Evolutionary conservation across 2,113 vertebrate genomes (phyloP), one percentile per base, ranked within the genome.

Genomic region (Damaliscus lunatus): DNA sequence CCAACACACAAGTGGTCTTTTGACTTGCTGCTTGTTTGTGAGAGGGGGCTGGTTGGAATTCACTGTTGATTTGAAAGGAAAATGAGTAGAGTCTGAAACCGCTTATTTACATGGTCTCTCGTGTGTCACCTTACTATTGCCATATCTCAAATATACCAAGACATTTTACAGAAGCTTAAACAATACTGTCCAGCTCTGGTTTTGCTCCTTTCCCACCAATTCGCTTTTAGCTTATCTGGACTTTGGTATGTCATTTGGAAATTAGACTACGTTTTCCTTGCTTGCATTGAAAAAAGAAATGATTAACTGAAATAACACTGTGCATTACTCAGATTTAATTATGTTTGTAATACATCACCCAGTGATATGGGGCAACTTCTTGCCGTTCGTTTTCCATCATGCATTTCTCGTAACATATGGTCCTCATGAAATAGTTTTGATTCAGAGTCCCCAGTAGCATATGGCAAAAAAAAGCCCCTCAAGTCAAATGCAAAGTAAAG

Each of bases 291-390:
- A 98, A 98, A 98, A 98, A 98, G 98, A 98, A 98, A 98, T 98
- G 98, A 99, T 99, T 99, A 99, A 99, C 98, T 97, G 98, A 98
- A 99, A 98, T 98, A 98, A 98, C 98, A 98, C 96, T 40, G 57
- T 90, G 95, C 27, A 97, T 99, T 99, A 98, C 98, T 99, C 99
- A 90, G 98, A 97, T 99, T 99, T 99, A 99, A 99, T 99, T 99
- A 99, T 98, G 98, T 99, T 99, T 99, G 99, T 97, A 99, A 99
- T 99, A 99, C 98, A 99, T 99, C 99, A 99, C 27, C 90, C 95
- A 36, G 98, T 98, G 98, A 98, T 99, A 98, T 19, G 97, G 97
- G 98, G 98, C 98, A 98, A 98, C 98, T 98, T 98, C 98, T 98
- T 98, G 96, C 98, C 57, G 90, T 98, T 98, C 98, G 97, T 90